Base-by-base conservation (phyloP, 2,888 invertebrate species). In the Serrognathus titanus region DNA sequence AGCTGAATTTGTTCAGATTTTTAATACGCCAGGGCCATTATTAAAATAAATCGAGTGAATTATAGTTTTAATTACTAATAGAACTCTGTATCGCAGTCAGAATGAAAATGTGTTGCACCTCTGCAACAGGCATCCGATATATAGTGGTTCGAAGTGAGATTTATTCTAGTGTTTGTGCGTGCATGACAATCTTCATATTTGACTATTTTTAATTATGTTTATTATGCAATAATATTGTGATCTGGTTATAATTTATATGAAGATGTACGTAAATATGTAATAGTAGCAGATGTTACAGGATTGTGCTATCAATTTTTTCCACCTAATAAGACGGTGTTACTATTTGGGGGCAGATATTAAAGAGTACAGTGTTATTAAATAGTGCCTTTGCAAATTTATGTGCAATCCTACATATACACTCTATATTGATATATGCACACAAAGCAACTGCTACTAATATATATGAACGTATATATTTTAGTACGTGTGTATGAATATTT, bases 61-160 rank as follows among this genome's bases (percentile, higher is more conserved):
- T 16, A 16, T 16, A 16, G 13, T 16, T 10, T 43, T 43, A 16
- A 43, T 43, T 43, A 16, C 9, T 13, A 9, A 43, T 43, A 43
- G 9, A 16, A 11, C 43, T 13, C 8, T 43, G 40, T 43, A 16
- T 43, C 13, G 13, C 43, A 43, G 43, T 16, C 13, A 40, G 12
- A 43, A 43, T 16, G 43, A n/a, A 16, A 20, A 13, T 43, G 36
- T 20, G 24, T n/a, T 49, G n/a, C 36, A 49, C 37, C 13, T 48
- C 37, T 36, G 49, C 11, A 38, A 38, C 10, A 49, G 38, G 36
- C 16, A 16, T 31, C 36, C 36, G 36, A 37, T 38, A 38, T 38
- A 10, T 38, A 49, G 49, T 49, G 49, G 49, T 49, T 38, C 36
- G 38, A 49, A 20, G 13, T 49, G 49, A 36, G 38, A 16, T 12